Percentiles rank a stretch among this genome's conserved stretches.
Evolutionary conservation across 35 echinoderm and acorn worm genomes (phyloP).

Genomic region (Patiria miniata): DNA sequence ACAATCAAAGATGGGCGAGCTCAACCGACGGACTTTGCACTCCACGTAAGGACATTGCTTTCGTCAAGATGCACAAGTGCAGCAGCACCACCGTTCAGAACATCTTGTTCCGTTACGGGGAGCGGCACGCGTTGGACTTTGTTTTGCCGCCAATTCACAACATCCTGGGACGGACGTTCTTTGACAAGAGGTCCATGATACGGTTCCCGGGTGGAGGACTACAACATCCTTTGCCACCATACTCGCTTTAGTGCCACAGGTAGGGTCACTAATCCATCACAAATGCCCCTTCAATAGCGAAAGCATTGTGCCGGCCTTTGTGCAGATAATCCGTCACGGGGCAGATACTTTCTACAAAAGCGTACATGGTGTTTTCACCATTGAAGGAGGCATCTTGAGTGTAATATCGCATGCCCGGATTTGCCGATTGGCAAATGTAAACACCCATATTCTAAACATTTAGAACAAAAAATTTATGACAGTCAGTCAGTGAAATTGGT

Average conservation of each 20-base stretch:
- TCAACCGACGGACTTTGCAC: background rate
- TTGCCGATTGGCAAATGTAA: no score
- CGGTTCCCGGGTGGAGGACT: constrained; percentile 59
- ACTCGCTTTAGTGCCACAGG: constrained; percentile 80
- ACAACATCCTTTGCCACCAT: constrained; percentile 88
- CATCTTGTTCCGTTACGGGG: constrained; percentile 87
- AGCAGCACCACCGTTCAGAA: constrained; percentile 97
- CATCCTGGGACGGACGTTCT: constrained; percentile 32
- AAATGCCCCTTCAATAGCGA: no score
- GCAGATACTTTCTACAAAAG: no score
- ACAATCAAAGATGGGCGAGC: no score
- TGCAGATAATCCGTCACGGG: no score
- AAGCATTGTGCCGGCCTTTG: no score
- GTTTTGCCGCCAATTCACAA: constrained; percentile 71
- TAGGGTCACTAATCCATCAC: constrained; percentile 23
- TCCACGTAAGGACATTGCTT: constrained; percentile 60
- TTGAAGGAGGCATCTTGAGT: no score
- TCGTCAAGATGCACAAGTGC: constrained; percentile 97
- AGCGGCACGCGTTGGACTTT: constrained; percentile 66
- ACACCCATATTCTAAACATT: no score
- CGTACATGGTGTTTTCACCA: no score
- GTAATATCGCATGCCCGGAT: no score
- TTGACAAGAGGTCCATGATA: constrained; percentile 50
- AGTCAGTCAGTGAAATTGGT: no score
- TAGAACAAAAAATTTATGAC: no score